These are phyloP conservation scores for Bimastos eiseni DNA, from an alignment of 2,888 invertebrate species.

Conservation along the genomic window DNA sequence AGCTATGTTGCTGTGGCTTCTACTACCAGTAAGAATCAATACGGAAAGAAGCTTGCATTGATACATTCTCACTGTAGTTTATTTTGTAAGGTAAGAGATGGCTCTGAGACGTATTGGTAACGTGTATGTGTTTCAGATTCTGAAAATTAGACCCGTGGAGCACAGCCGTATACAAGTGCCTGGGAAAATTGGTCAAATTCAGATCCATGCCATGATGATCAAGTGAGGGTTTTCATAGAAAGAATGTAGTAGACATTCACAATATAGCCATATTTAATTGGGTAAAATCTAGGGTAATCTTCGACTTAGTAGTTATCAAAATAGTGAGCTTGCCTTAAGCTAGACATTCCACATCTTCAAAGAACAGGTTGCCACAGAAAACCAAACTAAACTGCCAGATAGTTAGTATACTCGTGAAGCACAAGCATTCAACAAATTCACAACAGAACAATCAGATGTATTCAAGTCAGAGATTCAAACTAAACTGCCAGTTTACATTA, in stretches of 20 bases:
- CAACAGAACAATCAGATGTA: no score
- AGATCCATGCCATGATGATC: not conserved
- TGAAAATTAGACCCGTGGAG: conserved; percentile 23
- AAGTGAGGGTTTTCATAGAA: not conserved
- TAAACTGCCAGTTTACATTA: not conserved
- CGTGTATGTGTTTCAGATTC: not conserved
- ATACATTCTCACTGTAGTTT: not conserved
- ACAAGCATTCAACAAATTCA: no score
- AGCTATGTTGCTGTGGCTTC: no score
- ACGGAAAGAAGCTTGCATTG: no score
- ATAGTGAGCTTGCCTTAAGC: not conserved
- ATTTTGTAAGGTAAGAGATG: not conserved
- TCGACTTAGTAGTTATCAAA: not conserved
- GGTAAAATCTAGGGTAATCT: not conserved
- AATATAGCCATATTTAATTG: not conserved
- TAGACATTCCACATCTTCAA: not conserved
- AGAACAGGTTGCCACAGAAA: not conserved
- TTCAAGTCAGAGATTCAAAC: no score
- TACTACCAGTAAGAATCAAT: no score
- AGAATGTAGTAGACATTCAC: not conserved
- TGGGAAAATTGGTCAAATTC: not conserved
- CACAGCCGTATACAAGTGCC: conserved; percentile 24
- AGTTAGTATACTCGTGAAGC: no score
- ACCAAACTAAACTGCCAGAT: not conserved
- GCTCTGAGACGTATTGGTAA: not conserved